Base-by-base conservation (phyloP, 2,113 vertebrate genomes). In the Caranx ignobilis region DNA sequence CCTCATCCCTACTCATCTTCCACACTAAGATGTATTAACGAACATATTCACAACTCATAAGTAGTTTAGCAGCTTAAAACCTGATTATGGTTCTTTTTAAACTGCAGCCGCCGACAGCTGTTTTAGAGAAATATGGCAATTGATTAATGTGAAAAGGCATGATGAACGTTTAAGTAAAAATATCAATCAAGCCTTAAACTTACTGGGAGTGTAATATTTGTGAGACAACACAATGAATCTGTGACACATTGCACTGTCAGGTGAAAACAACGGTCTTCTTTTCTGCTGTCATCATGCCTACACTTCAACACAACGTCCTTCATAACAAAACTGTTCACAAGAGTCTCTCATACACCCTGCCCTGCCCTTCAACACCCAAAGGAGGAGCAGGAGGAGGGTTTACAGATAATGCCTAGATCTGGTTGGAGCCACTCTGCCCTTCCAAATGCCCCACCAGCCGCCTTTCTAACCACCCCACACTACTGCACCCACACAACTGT, bases 31-130 rank as follows among this genome's bases (percentile, higher is more conserved):
- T 95, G 95, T 87, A 95, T 96, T 97, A 96, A 94, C 95, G 92
- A 96, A 96, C 96, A 96, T 95, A 96, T 95, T 95, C 91, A 88
- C 91, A 91, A 93, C 90, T 91, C 93, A 88, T 95, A 97, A 97
- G 96, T 93, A 90, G 94, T 96, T 97, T 95, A 97, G 87, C 93
- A 94, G 96, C 96, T 97, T 97, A 96, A 95, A 95, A 92, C 88
- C 91, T 82, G 88, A 94, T 94, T 95, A 96, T 93, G 89, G 87
- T 85, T 94, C 91, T 95, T 94, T 92, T 70, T 93, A 67, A 87
- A 88, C 88, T 88, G 75, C 78, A 19, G 75, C 31, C 26, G 11
- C 18, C 8, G 52, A 45, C 32, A 21, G 43, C 41, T 62, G 50
- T 63, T 87, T 75, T 11, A 50, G 12, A 56, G 21, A 68, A 71